Conservation (phyloP, 2,888 invertebrate species). For the Sarcophaga carnaria region DNA sequence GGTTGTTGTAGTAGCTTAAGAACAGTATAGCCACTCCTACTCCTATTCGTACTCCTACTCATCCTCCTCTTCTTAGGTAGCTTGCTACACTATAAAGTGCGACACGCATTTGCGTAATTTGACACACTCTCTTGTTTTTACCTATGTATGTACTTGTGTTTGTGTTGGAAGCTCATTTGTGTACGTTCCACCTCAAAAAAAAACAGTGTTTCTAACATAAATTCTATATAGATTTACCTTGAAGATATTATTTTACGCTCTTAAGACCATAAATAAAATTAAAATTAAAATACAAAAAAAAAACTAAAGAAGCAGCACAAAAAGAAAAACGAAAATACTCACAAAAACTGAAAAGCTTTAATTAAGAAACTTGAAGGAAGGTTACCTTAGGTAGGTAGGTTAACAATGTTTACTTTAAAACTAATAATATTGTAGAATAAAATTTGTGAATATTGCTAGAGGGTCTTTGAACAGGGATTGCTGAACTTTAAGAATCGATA, state of each 20-base stretch:
- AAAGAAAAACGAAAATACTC: background rate
- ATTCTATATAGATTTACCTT: slow-evolving; percentile 26
- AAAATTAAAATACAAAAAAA: background rate
- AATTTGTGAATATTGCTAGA: no score
- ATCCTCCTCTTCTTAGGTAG: background rate
- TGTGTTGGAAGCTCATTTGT: background rate
- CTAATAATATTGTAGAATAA: background rate
- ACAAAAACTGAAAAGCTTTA: background rate
- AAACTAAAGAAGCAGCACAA: background rate
- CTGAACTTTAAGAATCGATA: no score
- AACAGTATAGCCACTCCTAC: background rate
- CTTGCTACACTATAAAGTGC: background rate
- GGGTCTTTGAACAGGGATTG: no score
- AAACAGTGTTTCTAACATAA: no score
- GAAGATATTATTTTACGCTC: slow-evolving; percentile 22
- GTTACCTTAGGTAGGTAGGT: background rate
- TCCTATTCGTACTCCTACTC: background rate
- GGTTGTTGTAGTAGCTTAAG: slow-evolving; percentile 13
- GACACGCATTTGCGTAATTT: background rate
- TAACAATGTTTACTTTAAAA: no score
- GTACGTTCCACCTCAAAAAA: background rate
- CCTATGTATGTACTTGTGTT: background rate
- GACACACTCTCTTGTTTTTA: background rate
- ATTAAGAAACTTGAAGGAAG: slow-evolving; percentile 4
- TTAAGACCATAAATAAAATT: slow-evolving; percentile 16